Evolutionary conservation across 2,888 invertebrate genomes (phyloP), one percentile per base, ranked within the genome.

Genomic region (Drosophila merina): DNA sequence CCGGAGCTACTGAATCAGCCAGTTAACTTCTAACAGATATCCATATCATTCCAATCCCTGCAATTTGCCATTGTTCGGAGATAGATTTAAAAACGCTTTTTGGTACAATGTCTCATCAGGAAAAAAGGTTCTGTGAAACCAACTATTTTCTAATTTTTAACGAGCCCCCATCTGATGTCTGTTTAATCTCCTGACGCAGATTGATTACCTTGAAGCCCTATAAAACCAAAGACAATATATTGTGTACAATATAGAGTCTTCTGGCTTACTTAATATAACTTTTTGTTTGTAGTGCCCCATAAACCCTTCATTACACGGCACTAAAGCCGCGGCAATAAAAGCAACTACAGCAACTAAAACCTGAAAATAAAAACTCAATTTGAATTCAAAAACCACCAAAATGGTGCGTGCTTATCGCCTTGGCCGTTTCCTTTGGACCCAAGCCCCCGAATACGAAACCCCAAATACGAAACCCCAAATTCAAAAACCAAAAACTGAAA

Each of bases 331-430:
- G 68, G 60, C 80, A 72, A 70, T 83, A 75, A 68, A 72, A 70
- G 50, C 74, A 77, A 72, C 69, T 75, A 60, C 77, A 73, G 73
- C 72, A 73, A 57, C 60, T 62, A 77, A 83, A 50, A 44, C 51
- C 50, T 55, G 49, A 51, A 79, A 64, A 69, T 68, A 64, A 75
- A 83, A 80, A 75, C 76, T 76, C 63, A 71, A 84, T 84, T 84
- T 67, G 74, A 81, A 88, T 85, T 77, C 86, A 87, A 85, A 81
- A 86, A 78, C 75, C 62, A 83, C 70, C 64, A 82, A 67, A 86
- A 69, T 82, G 72, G 88, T 82, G 86, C 85, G 83, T 88, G 85
- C 83, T 85, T 87, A 88, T 87, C 79, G 76, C 63, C 73, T 68
- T 50, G 57, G 68, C 14, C 73, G 40, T 48, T n/a, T 52, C 56